These are phyloP conservation scores for Rhinichthys osculus DNA, from an alignment of 2,797 vertebrate species.

Conservation along the genomic window DNA sequence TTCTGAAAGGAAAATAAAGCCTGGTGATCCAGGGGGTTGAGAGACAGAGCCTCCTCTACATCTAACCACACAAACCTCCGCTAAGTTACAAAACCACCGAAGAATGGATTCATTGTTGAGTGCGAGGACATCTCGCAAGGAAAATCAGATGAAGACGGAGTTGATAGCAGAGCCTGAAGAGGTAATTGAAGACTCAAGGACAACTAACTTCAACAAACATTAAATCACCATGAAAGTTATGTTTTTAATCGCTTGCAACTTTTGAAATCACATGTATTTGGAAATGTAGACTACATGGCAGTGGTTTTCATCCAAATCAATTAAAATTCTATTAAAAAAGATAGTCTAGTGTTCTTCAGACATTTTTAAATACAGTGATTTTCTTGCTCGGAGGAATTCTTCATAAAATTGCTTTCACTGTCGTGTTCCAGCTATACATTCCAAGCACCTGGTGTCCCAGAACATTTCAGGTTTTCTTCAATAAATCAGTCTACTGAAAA, in stretches of 20 bases:
- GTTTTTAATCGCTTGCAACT: background rate
- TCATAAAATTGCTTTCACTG: background rate
- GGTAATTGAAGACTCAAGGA: constrained; percentile 24
- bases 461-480: constrained; percentile 20
- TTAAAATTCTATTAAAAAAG: background rate
- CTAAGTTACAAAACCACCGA: constrained; percentile 61
- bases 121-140: constrained; percentile 13
- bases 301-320: background rate
- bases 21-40: constrained; percentile 61
- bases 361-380: background rate
- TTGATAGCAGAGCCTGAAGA: constrained; percentile 6
- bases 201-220: constrained; percentile 19
- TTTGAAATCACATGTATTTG: background rate
- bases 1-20: constrained; percentile 74
- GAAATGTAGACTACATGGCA: background rate
- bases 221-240: background rate
- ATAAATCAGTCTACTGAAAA: constrained; percentile 48
- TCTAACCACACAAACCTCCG: constrained; percentile 59
- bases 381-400: background rate
- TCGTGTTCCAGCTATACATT: constrained; percentile 9
- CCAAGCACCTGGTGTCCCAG: constrained; percentile 24
- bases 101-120: constrained; percentile 48
- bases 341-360: background rate
- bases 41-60: constrained; percentile 61
- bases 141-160: constrained; percentile 17